Evolutionary conservation across 2,888 invertebrate genomes (phyloP).

Genomic region (Synergus umbraculus): DNA sequence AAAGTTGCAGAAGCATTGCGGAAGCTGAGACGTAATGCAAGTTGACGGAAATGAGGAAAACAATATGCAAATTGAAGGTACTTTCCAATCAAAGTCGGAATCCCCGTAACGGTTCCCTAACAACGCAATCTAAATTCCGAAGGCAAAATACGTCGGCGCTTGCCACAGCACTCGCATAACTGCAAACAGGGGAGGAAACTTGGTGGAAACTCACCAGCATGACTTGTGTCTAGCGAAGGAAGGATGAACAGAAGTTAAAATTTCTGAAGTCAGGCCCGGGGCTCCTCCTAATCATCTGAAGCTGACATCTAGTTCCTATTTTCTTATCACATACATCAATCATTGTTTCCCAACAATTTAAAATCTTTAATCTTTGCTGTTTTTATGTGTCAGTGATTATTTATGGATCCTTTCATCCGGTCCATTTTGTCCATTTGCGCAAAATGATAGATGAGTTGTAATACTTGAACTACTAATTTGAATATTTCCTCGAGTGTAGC

Average conservation of each 20-base stretch:
- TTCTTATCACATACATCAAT: neutral
- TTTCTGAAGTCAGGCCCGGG: neutral
- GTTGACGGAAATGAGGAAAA: constrained; percentile 62
- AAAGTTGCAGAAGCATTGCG: constrained; percentile 54
- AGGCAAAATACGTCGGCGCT: neutral
- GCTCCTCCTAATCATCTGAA: neutral
- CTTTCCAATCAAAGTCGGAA: constrained; percentile 42
- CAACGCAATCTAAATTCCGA: constrained; percentile 40
- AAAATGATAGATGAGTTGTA: neutral
- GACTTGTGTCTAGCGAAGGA: neutral
- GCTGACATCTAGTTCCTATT: neutral
- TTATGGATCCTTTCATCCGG: neutral
- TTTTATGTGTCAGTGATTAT: neutral
- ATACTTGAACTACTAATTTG: neutral
- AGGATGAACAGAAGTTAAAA: constrained; percentile 11
- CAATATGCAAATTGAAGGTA: constrained; percentile 39
- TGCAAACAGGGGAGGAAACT: constrained; percentile 28
- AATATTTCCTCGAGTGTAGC: neutral
- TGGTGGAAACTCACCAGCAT: constrained; percentile 18
- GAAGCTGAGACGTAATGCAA: constrained; percentile 54
- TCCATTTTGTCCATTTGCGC: neutral
- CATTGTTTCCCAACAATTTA: neutral
- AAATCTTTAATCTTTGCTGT: too few species aligned
- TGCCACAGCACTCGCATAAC: constrained; percentile 7
- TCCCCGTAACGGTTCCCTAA: constrained; percentile 22